phyloP scores from a whole-genome alignment of 2,113 vertebrate species.

The Sinocyclocheilus rhinocerous region DNA sequence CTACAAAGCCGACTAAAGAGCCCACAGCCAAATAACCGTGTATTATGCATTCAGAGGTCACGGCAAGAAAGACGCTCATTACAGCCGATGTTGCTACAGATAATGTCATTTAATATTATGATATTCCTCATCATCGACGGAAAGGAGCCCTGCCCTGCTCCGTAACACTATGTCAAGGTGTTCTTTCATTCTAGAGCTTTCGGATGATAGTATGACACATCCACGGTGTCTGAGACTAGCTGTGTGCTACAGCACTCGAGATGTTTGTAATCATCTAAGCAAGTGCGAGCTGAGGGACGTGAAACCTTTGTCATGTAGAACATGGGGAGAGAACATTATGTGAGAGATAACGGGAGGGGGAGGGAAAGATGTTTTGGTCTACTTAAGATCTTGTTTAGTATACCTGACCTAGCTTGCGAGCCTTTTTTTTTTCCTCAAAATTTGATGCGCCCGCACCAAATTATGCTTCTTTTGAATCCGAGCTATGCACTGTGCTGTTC shows the following conservation, averaged over 20 bases:
- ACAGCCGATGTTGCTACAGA: not conserved
- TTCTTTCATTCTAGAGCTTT: conserved; percentile 8
- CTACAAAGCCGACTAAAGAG: conserved; percentile 29
- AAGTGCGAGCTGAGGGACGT: conserved; percentile 5
- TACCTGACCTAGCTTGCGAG: conserved; percentile 7
- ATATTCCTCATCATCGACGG: not conserved
- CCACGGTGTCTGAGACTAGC: not conserved
- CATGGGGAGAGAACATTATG: conserved; percentile 14
- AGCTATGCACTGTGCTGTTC: not conserved
- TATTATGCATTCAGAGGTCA: conserved; percentile 48
- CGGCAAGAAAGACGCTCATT: conserved; percentile 16
- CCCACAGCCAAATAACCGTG: conserved; percentile 40
- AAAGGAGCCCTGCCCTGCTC: not conserved
- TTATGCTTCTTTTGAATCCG: not conserved
- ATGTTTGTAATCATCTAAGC: conserved; percentile 1
- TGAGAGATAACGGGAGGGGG: not conserved
- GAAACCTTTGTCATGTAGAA: conserved; percentile 32
- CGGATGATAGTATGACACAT: not conserved
- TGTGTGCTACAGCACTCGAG: not conserved
- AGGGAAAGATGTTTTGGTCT: not conserved
- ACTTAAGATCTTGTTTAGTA: not conserved
- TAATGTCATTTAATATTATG: conserved; percentile 28
- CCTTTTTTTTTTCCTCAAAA: not conserved
- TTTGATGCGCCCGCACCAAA: not conserved
- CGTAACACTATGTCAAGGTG: conserved; percentile 17